Evolutionary conservation across 2,797 vertebrate species (phyloP), one percentile per base, ranked within the genome.

Genomic region (Fistularia commersonii): DNA sequence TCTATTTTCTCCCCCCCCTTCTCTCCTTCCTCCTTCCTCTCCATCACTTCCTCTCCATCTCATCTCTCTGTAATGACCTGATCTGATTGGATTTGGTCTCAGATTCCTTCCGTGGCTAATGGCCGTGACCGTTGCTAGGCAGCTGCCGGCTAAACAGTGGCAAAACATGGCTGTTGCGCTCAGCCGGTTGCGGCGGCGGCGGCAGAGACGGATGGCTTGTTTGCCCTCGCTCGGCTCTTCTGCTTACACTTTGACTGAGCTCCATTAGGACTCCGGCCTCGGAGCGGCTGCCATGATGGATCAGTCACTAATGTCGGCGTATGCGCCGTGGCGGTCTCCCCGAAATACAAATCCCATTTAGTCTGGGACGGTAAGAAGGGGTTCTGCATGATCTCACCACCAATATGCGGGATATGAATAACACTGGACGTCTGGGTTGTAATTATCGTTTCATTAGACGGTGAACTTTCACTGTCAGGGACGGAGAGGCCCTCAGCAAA

Each of bases 11-110:
- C 11, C 47, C 6, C 41, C 8, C 12, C 32, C 3, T 11, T 32
- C 32, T 37, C 12, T n/a, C 35, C 47, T 45, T 15, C 48, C 12
- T 40, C 48, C 32, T 15, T 14, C 54, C 49, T 41, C 63, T 66
- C 61, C 46, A 47, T 78, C 74, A 51, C 74, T 61, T 64, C 66
- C 51, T 56, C 46, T 41, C 53, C 0, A 8, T 73, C 75, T 74
- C 72, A 75, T 84, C 74, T 70, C 66, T 56, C 68, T 1, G 59
- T 79, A 81, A 87, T 76, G 74, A 81, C 76, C 64, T 53, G 60
- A 83, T 82, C 83, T 80, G 83, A 87, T 87, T 85, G 82, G 80
- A 84, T 83, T 80, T 83, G 71, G 76, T 80, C 75, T 79, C 66
- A 50, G 71, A 76, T 83, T 79, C 64, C 54, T 66, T 80, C 74